phyloP scores from a whole-genome alignment of 2,797 vertebrate species.

The Discoglossus pictus region DNA sequence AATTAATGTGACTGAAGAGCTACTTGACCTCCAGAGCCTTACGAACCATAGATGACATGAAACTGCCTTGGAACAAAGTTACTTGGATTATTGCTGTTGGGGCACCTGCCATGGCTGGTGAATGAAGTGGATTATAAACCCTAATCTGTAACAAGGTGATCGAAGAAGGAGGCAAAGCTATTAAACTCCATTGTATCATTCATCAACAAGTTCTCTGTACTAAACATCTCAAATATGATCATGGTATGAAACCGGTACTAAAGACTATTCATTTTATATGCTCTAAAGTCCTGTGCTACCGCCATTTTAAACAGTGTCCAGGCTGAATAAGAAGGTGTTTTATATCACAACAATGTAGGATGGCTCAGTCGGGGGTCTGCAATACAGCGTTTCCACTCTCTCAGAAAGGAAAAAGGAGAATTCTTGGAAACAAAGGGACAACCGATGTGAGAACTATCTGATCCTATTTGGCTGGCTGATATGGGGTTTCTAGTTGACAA shows the following conservation, averaged over 20 bases:
- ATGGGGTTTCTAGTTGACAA: background rate
- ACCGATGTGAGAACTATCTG: background rate
- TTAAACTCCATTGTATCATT: background rate
- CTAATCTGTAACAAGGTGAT: background rate
- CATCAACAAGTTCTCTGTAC: too few species aligned
- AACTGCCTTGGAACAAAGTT: background rate
- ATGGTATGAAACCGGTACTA: background rate
- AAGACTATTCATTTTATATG: background rate
- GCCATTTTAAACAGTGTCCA: constrained; percentile 6
- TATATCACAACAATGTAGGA: constrained; percentile 7
- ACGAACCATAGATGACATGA: background rate
- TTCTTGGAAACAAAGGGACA: background rate
- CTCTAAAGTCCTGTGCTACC: too few species aligned
- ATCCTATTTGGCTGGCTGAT: background rate
- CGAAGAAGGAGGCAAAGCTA: background rate
- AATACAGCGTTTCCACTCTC: background rate
- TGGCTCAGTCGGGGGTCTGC: constrained; percentile 5
- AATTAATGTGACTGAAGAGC: background rate
- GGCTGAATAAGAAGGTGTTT: background rate
- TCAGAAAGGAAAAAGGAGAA: background rate
- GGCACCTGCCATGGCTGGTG: background rate
- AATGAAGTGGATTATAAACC: constrained; percentile 1
- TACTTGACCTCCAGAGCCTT: constrained; percentile 8
- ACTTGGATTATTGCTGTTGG: background rate
- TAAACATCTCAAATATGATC: constrained; percentile 5